Evolutionary conservation across 2,888 invertebrate genomes (phyloP), one percentile per base, ranked within the genome.

Genomic region (Drosophila hamatofila): DNA sequence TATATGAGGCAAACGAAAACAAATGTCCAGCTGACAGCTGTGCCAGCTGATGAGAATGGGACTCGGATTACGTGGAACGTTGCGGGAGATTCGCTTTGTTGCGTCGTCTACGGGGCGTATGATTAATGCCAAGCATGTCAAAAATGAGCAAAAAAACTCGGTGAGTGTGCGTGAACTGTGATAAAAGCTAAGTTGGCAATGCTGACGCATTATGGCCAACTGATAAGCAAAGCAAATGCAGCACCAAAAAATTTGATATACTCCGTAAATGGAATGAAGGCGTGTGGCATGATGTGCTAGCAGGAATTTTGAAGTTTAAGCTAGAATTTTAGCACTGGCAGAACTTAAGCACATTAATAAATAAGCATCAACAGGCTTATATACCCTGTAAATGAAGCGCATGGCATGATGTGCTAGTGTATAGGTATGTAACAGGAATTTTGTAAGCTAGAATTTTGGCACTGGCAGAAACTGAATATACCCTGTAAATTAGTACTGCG

Each of bases 201-300:
- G 86, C 71, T 83, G 89, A 83, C 83, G 83, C 83, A 83, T 89
- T 83, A 86, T 69, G 81, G 71, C 78, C 75, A 81, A 64, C 63
- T 88, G 89, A 83, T 83, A 88, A 88, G 86, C 59, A 48, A 57
- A 61, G 39, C 59, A 69, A 78, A 66, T 66, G 59, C 70, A 60
- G 48, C 59, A 27, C 46, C 52, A 72, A 77, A 69, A 37, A 70
- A 68, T 64, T 1, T 33, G 7, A 0, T 12, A 73, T 62, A 67
- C 74, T 42, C 60, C 62, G 37, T 37, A n/a, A 23, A 0, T 2
- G 8, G 8, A 5, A 3, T 21, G n/a, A 18, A 6, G 3, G 3
- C 1, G 9, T 25, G 25, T 7, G 18, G 3, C 16, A n/a, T 44
- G 33, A 21, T 57, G 35, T 8, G n/a, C 44, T 33, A 2, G 33